Conservation (phyloP, 2,113 vertebrate species). For the Ancistrus triradiatus region DNA sequence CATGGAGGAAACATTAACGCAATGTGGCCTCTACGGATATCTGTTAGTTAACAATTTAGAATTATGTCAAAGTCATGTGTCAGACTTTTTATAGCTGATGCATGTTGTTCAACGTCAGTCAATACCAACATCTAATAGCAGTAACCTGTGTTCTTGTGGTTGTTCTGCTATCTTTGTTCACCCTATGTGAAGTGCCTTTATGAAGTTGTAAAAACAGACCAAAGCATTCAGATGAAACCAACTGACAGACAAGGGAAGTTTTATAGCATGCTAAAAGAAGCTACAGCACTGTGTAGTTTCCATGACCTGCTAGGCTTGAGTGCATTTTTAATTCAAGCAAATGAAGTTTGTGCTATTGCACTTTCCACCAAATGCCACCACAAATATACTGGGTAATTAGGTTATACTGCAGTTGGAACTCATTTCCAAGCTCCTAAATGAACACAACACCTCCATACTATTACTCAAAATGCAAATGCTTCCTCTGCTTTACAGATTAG, state of each 20-base stretch:
- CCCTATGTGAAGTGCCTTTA: not conserved
- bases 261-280: slow-evolving; percentile 12
- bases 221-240: not conserved
- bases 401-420: slow-evolving; percentile 15
- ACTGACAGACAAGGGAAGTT: not conserved
- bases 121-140: too few relatives aligned
- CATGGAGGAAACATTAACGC: too few relatives aligned
- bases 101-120: too few relatives aligned
- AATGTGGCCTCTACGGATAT: too few relatives aligned
- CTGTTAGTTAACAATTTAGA: too few relatives aligned
- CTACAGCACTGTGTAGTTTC: slow-evolving; percentile 1
- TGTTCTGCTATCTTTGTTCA: not conserved
- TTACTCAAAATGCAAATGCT: too few relatives aligned
- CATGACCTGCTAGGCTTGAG: slow-evolving; percentile 10
- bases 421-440: slow-evolving; percentile 3
- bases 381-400: slow-evolving; percentile 29
- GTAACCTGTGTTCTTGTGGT: too few relatives aligned
- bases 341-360: slow-evolving; percentile 3
- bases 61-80: too few relatives aligned
- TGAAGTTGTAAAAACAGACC: not conserved
- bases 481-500: too few relatives aligned
- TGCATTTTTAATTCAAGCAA: slow-evolving; percentile 4
- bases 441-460: slow-evolving; percentile 11
- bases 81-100: too few relatives aligned
- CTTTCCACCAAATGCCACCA: slow-evolving; percentile 21